phyloP scores from a whole-genome alignment of 1,140 invertebrate species.

The Popillia japonica region DNA sequence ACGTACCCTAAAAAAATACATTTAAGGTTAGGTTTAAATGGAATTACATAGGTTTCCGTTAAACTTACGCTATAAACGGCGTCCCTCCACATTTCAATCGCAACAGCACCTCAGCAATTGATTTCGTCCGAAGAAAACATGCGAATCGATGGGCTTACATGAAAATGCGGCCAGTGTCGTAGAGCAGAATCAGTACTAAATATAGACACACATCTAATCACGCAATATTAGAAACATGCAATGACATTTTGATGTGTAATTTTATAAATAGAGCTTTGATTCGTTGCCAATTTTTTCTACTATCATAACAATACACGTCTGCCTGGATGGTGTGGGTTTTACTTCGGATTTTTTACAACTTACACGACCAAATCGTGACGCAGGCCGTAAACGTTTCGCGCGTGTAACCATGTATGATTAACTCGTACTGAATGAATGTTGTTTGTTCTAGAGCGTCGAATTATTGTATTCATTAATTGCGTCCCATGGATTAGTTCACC shows the following conservation, averaged over 20 bases:
- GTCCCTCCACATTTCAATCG: slow-evolving; percentile 45
- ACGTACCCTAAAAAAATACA: slow-evolving; percentile 43
- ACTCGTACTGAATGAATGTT: background rate
- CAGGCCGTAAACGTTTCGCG: background rate
- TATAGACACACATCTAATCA: background rate
- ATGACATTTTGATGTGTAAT: slow-evolving; percentile 34
- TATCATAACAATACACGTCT: slow-evolving; percentile 7
- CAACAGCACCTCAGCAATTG: too few relatives aligned
- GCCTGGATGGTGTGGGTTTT: slow-evolving; percentile 8
- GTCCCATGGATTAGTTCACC: too few relatives aligned
- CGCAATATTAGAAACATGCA: slow-evolving; percentile 29
- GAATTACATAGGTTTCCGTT: background rate
- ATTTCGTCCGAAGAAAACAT: background rate
- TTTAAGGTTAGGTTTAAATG: slow-evolving; percentile 6
- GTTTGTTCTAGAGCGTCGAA: background rate
- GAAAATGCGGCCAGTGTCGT: background rate
- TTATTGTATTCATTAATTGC: too few relatives aligned
- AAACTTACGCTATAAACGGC: slow-evolving; percentile 43
- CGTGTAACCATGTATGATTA: background rate
- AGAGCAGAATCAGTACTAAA: slow-evolving; percentile 27
- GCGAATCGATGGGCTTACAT: background rate
- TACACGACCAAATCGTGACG: background rate
- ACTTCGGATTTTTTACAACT: background rate
- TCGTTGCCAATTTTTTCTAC: slow-evolving; percentile 25
- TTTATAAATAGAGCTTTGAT: slow-evolving; percentile 34